Percentiles rank a stretch among this genome's conserved stretches.
phyloP scores from a whole-genome alignment of 2,888 invertebrate genomes.

The Sycophila texana region DNA sequence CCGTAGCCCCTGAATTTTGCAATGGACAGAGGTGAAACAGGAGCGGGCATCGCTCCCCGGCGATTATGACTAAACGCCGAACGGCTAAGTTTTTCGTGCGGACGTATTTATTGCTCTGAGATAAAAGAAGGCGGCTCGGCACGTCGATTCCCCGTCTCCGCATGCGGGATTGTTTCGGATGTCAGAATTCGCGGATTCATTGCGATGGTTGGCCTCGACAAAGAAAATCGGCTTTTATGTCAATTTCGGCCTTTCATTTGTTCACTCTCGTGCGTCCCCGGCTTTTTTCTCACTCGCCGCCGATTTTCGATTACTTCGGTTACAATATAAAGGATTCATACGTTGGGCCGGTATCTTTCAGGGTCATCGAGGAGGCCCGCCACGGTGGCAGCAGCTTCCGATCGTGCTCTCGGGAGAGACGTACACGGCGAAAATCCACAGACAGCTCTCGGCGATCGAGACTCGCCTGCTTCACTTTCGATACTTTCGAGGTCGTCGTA shows the following conservation, averaged over 20 bases:
- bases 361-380: constrained; percentile 39
- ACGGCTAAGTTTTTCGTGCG: too few relatives aligned
- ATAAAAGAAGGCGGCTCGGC: too few relatives aligned
- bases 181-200: not conserved
- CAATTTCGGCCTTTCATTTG: not conserved
- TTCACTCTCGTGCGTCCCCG: not conserved
- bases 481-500: constrained; percentile 73
- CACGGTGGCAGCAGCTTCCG: constrained; percentile 36
- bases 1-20: too few relatives aligned
- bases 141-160: too few relatives aligned
- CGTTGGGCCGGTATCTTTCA: constrained; percentile 36
- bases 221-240: not conserved
- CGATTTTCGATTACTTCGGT: constrained; percentile 10
- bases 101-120: too few relatives aligned
- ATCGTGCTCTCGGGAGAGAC: constrained; percentile 17
- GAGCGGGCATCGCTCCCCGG: too few relatives aligned
- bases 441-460: constrained; percentile 38
- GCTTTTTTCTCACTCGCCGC: not conserved
- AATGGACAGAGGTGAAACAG: too few relatives aligned
- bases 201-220: not conserved
- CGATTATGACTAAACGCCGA: too few relatives aligned
- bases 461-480: constrained; percentile 71
- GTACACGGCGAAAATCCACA: constrained; percentile 23
- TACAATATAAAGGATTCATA: constrained; percentile 11
- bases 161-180: not conserved